These are phyloP conservation scores for Acleris laterana DNA, from an alignment of 2,888 invertebrate species.

Conservation along the genomic window DNA sequence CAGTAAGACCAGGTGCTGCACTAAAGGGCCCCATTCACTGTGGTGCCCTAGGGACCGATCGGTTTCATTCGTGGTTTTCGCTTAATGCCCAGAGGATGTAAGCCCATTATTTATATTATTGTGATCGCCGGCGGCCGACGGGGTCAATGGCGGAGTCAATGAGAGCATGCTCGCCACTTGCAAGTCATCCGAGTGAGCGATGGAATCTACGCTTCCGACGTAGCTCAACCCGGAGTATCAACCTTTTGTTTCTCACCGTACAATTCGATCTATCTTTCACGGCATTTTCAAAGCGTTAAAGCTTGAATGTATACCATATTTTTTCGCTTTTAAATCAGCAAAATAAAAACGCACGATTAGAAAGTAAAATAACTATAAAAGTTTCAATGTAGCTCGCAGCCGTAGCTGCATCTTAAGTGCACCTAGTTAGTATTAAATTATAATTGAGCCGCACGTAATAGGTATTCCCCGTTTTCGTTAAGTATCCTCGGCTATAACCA, in stretches of 20 bases:
- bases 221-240: constrained; percentile 59
- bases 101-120: constrained; percentile 76
- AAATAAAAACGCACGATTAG: not conserved
- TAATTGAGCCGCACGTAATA: constrained; percentile 36
- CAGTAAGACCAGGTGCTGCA: constrained; percentile 52
- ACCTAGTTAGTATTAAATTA: constrained; percentile 28
- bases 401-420: constrained; percentile 1
- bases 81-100: constrained; percentile 67
- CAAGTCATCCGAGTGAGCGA: constrained; percentile 77
- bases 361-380: not conserved
- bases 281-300: not conserved
- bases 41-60: constrained; percentile 65
- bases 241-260: constrained; percentile 61
- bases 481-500: constrained; percentile 71
- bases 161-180: constrained; percentile 76
- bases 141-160: constrained; percentile 81
- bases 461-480: constrained; percentile 61
- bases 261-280: not conserved
- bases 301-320: not conserved
- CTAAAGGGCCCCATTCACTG: constrained; percentile 50
- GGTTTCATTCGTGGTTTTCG: constrained; percentile 61
- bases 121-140: constrained; percentile 66
- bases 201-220: constrained; percentile 79
- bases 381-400: not conserved
- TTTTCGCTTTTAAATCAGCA: not conserved